Base-by-base conservation (phyloP, 1,140 invertebrate genomes). In the Bombus waltoni region DNA sequence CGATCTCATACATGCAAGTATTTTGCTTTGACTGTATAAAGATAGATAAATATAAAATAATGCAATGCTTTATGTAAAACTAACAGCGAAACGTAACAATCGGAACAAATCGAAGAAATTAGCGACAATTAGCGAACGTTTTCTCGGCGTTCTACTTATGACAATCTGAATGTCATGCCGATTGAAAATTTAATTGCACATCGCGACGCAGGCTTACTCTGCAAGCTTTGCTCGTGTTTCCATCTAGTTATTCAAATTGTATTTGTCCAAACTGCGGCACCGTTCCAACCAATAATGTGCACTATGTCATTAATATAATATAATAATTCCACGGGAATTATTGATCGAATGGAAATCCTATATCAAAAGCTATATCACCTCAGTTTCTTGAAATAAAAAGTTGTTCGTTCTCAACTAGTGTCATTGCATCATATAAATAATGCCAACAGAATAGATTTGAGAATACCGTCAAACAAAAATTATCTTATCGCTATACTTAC, bases 241-340 rank as follows among this genome's bases (percentile, higher is more conserved):
- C 66, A 42, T 79, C 47, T 62, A 59, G 79, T 79, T 84, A 84
- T 84, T 84, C 76, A 79, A 79, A 84, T 84, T 15, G 3, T 44
- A 40, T 79, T 84, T 70, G 75, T 25, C 18, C 53, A 71, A 72
- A 71, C 32, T 53, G 65, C 5, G 15, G 13, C 8, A 10, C 18
- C 13, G 38, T 40, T 70, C 32, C 15, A 15, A 28, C 3, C 42
- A 42, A n/a, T 38, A 53, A 47, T n/a, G 28, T 68, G 25, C 10
- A 32, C 68, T 80, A 80, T 15, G 15, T 32, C 11, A 47, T 15
- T 32, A 25, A 72, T 66, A 44, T 32, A 25, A 72, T 66, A 44
- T 10, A 66, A 73, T 74, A 66, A 66, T 78, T 65, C 18, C 8
- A 1, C 2, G 2, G 10, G 5, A 44, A 68, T 66, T 68, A 15